Evolutionary conservation across 2,797 vertebrate genomes (phyloP).

Genomic region (Paratrypauchen microcephalus): DNA sequence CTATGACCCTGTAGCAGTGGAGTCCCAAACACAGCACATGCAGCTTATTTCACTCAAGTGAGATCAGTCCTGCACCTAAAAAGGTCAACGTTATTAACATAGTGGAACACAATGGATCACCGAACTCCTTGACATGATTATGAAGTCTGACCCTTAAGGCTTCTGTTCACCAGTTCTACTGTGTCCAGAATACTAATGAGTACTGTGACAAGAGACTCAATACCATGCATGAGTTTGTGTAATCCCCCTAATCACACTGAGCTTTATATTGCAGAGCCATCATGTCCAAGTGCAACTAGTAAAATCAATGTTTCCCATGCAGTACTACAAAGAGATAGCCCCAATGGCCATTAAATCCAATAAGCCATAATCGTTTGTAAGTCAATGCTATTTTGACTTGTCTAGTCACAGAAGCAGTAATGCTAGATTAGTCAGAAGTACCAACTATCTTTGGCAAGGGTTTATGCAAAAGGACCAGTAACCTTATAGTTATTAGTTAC

Average conservation of each 20-base stretch:
- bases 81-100: conserved; percentile 58
- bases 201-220: conserved; percentile 1
- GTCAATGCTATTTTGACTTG: no score
- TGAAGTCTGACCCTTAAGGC: conserved; percentile 37
- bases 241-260: background rate
- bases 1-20: conserved; percentile 3
- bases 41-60: conserved; percentile 33
- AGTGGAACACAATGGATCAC: conserved; percentile 35
- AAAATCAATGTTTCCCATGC: background rate
- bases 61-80: conserved; percentile 14
- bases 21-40: conserved; percentile 8
- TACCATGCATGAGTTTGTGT: background rate
- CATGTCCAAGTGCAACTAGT: background rate
- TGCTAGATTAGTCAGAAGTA: no score
- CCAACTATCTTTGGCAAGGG: no score
- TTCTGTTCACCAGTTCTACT: conserved; percentile 32
- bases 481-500: no score
- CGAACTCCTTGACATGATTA: conserved; percentile 49
- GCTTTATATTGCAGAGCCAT: background rate
- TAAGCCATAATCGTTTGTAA: background rate
- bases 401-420: no score
- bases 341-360: background rate
- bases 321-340: background rate
- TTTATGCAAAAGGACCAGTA: no score
- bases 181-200: conserved; percentile 23